Evolutionary conservation across 1,140 invertebrate genomes (phyloP).

Genomic region (Zaprionus ghesquierei): DNA sequence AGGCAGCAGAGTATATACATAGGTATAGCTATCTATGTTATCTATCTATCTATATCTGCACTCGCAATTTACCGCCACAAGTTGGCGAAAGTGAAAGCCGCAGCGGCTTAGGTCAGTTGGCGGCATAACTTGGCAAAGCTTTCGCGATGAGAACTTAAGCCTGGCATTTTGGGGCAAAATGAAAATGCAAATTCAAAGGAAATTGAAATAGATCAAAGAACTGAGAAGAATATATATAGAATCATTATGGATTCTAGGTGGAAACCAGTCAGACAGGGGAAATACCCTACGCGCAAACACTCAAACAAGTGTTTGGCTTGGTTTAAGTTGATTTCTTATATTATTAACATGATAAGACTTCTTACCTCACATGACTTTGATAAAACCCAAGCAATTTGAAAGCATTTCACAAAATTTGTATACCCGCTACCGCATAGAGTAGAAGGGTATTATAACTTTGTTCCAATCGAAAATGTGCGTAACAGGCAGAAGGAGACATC

Average conservation of each 20-base stretch:
- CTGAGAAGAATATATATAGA: background rate
- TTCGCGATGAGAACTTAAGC: background rate
- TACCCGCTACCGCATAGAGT: too few species aligned
- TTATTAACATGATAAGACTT: too few species aligned
- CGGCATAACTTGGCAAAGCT: background rate
- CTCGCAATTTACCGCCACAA: background rate
- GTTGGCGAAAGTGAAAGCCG: background rate
- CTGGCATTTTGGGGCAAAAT: background rate
- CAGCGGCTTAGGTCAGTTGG: background rate
- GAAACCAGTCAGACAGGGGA: too few species aligned
- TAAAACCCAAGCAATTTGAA: too few species aligned
- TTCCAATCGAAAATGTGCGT: too few species aligned
- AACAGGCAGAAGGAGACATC: too few species aligned
- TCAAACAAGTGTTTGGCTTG: too few species aligned
- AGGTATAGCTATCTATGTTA: background rate
- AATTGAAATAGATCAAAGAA: background rate
- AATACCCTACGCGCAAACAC: too few species aligned
- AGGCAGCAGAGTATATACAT: background rate
- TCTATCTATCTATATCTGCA: background rate
- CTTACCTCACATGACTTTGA: too few species aligned
- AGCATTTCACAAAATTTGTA: too few species aligned
- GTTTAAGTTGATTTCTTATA: too few species aligned
- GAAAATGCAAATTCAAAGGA: background rate
- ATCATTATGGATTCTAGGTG: background rate
- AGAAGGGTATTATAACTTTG: too few species aligned